A percentile compares a stretch with the other conserved stretches of the same genome.
Conservation (phyloP, 2,113 vertebrate species). For the Leptocoma aspasia region DNA sequence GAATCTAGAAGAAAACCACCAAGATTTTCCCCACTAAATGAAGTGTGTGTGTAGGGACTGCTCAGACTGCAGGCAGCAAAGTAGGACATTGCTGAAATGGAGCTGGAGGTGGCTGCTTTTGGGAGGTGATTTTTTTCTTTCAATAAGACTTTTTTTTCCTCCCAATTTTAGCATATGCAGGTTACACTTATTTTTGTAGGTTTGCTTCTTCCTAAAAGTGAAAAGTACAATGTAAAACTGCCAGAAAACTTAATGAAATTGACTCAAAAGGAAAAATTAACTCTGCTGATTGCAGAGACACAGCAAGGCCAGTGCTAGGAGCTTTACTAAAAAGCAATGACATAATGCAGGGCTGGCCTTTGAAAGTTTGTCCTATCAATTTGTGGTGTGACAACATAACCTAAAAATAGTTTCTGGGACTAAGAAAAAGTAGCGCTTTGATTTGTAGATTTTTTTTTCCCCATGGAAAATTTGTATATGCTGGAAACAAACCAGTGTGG, state of each 20-base stretch:
- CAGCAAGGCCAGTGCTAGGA: background rate
- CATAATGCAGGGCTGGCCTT: background rate
- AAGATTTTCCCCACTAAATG: fast-evolving
- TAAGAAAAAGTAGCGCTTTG: background rate
- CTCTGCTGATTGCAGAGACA: background rate
- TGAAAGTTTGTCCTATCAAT: background rate
- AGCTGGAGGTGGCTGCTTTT: background rate
- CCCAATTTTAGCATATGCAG: background rate
- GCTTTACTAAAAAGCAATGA: background rate
- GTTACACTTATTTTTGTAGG: background rate
- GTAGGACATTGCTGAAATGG: background rate
- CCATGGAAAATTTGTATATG: background rate
- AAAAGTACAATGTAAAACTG: background rate
- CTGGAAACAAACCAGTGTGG: background rate
- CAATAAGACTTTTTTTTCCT: background rate
- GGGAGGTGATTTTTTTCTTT: background rate
- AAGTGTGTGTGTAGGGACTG: background rate
- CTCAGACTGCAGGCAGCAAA: background rate
- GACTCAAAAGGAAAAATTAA: background rate
- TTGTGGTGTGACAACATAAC: background rate
- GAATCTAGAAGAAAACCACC: background rate
- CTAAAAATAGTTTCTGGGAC: background rate
- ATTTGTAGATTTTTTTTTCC: background rate
- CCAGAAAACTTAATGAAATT: background rate
- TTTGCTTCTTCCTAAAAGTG: background rate